Evolutionary conservation across 1,140 invertebrate species (phyloP).

Genomic region (Ostrea edulis): DNA sequence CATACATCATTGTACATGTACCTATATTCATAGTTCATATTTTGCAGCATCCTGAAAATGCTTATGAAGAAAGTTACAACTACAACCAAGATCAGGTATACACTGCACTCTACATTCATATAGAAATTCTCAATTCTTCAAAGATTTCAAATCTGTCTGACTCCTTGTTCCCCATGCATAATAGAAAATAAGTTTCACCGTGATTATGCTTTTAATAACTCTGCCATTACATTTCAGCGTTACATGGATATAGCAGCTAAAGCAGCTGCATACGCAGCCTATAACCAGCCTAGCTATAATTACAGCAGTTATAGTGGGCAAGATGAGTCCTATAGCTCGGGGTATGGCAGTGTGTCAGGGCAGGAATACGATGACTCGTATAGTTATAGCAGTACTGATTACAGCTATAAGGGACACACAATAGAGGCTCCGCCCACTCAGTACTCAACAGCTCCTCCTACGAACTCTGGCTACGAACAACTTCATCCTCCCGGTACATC

Average conservation of each 20-base stretch:
- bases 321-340: neutral
- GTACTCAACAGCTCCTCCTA: neutral
- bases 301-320: neutral
- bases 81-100: slow-evolving; percentile 3
- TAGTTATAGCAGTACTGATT: neutral
- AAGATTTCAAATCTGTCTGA: too few relatives aligned
- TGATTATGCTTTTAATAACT: neutral
- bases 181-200: neutral
- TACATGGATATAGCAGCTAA: slow-evolving; percentile 25
- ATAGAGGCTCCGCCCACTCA: slow-evolving; percentile 15
- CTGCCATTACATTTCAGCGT: neutral
- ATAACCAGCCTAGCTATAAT: neutral
- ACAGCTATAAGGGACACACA: neutral
- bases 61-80: slow-evolving; percentile 1
- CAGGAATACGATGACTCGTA: slow-evolving; percentile 35
- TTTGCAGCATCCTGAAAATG: neutral
- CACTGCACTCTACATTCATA: too few relatives aligned
- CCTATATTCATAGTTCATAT: neutral
- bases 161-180: too few relatives aligned
- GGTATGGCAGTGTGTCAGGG: neutral
- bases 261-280: slow-evolving; percentile 11
- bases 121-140: too few relatives aligned
- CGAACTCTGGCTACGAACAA: neutral
- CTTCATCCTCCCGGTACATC: neutral
- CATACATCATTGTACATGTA: neutral